These are phyloP conservation scores for Aldabrachelys gigantea DNA, from an alignment of 2,113 vertebrate genomes.

Conservation along the genomic window DNA sequence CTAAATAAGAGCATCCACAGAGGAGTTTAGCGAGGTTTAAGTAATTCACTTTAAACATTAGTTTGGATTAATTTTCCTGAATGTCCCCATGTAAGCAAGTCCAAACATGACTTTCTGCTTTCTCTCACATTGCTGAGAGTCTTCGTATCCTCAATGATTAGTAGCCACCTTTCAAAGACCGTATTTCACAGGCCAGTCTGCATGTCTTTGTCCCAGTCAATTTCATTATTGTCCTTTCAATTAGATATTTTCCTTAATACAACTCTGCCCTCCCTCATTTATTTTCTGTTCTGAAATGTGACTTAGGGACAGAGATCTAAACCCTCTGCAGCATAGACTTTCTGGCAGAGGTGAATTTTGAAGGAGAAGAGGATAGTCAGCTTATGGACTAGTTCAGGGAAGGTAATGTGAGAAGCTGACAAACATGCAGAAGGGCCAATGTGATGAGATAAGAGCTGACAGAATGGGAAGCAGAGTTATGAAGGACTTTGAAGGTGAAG, in stretches of 20 bases:
- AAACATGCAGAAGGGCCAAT: rapidly evolving
- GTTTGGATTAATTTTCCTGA: background rate
- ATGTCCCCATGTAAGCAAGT: background rate
- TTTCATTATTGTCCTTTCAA: background rate
- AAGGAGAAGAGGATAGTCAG: background rate
- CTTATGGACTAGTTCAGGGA: background rate
- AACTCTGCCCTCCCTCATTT: background rate
- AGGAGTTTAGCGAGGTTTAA: background rate
- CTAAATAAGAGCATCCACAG: background rate
- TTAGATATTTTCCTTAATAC: background rate
- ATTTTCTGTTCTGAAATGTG: background rate
- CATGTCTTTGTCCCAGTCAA: background rate
- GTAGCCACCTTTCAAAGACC: background rate
- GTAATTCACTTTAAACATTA: background rate
- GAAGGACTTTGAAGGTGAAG: background rate
- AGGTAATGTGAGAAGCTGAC: rapidly evolving
- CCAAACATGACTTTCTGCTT: background rate
- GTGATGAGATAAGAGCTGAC: background rate
- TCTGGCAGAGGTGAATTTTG: background rate
- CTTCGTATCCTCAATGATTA: background rate
- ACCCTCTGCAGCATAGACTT: background rate
- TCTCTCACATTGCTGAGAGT: background rate
- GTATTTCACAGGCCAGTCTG: background rate
- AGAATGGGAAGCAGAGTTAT: background rate
- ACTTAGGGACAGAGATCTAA: background rate